Evolutionary conservation across 2,888 invertebrate species (phyloP).

Genomic region (Apotomis betuletana): DNA sequence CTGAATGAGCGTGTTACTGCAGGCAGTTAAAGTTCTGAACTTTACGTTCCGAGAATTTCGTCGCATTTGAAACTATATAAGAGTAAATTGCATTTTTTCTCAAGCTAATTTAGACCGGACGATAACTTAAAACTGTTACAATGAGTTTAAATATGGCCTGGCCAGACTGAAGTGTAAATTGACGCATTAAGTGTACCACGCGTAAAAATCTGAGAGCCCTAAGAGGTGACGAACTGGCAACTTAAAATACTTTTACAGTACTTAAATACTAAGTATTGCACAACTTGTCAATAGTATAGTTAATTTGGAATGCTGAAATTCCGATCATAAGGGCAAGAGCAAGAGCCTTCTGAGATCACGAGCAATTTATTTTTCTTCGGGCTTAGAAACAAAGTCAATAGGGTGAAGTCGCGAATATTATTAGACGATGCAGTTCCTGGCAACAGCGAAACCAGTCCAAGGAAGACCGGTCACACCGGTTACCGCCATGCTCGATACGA

Average conservation of each 20-base stretch:
- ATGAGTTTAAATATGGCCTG: background rate
- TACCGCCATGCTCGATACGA: slow-evolving; percentile 48
- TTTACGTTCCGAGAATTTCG: slow-evolving; percentile 16
- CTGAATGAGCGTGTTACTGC: slow-evolving; percentile 16
- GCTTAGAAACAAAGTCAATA: slow-evolving; percentile 45
- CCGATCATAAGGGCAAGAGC: background rate
- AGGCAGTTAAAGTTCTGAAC: slow-evolving; percentile 9
- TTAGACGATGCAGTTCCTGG: slow-evolving; percentile 46
- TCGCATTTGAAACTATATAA: background rate
- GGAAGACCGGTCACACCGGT: slow-evolving; percentile 47
- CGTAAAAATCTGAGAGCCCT: background rate
- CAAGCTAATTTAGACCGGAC: background rate
- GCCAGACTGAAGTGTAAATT: background rate
- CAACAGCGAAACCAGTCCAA: slow-evolving; percentile 46
- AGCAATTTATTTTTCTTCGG: background rate
- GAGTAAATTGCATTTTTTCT: slow-evolving; percentile 5
- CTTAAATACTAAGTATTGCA: too few relatives aligned
- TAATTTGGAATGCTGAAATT: background rate
- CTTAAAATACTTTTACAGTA: background rate
- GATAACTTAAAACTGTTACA: background rate
- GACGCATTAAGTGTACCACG: background rate
- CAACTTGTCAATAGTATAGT: background rate
- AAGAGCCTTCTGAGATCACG: background rate
- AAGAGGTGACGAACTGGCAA: background rate
- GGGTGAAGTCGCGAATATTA: slow-evolving; percentile 50